Base-by-base conservation (phyloP, 2,888 invertebrate species). In the Melanchra persicariae region DNA sequence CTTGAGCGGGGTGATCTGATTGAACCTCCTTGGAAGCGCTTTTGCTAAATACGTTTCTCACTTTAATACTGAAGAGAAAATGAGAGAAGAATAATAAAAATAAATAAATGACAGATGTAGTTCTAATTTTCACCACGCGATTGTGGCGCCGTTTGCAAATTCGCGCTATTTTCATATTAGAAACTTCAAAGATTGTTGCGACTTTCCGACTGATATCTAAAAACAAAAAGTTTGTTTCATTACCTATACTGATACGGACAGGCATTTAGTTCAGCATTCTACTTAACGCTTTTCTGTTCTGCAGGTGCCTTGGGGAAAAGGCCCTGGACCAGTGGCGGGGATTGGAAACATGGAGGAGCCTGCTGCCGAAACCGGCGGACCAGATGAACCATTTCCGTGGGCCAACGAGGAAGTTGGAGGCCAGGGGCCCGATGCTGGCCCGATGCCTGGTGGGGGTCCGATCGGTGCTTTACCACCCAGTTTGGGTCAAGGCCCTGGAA, bases 241-340 rank as follows among this genome's bases (percentile, higher is more conserved):
- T 15, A 15, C 15, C 15, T 40, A 40, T 40, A 3, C 2, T 40
- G 15, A n/a, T 37, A 10, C 15, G 15, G 8, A 57, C 1, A 1
- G 2, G 7, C 12, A n/a, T 2, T 55, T 15, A 12, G 12, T 19
- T n/a, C 30, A 37, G 22, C 17, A 17, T 22, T 22, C 10, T 17
- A 5, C 9, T 9, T 1, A 1, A 60, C 34, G 17, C n/a, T 45
- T 0, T 26, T 58, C 43, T 55, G 8, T 57, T 51, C 6, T 45
- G 1, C 34, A 73, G 72, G 74, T 2, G 17, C 74, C 72, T 3
- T 73, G 72, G 72, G 64, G 51, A 15, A 2, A 26, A 1, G 72
- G 74, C 1, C 26, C 1, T 10, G 74, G 74, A 26, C 74, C 75
- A 37, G 17, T 8, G n/a, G 59, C 40, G 0, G 75, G 15, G 4